Percentiles rank a stretch among this genome's conserved stretches.
phyloP scores from a whole-genome alignment of 2,888 invertebrate species.

The Napeogenes inachia region DNA sequence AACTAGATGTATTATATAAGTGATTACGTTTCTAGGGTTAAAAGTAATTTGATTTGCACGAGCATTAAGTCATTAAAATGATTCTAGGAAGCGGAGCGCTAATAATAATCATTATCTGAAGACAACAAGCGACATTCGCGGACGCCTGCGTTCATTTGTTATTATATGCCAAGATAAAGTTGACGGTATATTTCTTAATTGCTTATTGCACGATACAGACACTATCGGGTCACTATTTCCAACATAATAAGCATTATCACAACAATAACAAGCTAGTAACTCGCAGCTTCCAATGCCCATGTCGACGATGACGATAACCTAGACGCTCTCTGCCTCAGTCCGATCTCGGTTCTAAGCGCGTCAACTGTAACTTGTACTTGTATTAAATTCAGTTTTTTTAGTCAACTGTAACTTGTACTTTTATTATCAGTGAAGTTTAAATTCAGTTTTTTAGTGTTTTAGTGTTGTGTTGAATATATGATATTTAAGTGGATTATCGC shows the following conservation, averaged over 20 bases:
- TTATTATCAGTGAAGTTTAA: too few relatives aligned
- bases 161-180: constrained; percentile 52
- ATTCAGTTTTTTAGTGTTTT: neutral
- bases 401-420: too few relatives aligned
- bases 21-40: constrained; percentile 11
- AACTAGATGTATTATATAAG: neutral
- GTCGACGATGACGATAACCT: constrained; percentile 35
- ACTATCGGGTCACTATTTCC: constrained; percentile 69
- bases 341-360: constrained; percentile 27
- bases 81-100: constrained; percentile 50
- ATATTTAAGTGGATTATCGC: constrained; percentile 3
- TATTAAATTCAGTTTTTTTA: constrained; percentile 9
- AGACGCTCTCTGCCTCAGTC: constrained; percentile 27
- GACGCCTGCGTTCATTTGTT: constrained; percentile 50
- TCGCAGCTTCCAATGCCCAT: constrained; percentile 35
- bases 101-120: constrained; percentile 43
- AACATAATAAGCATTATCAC: constrained; percentile 75
- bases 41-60: constrained; percentile 25
- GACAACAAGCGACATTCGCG: constrained; percentile 40
- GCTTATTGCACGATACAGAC: constrained; percentile 66
- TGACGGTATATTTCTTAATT: constrained; percentile 69
- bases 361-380: constrained; percentile 19
- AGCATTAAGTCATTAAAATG: constrained; percentile 30
- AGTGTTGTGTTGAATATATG: constrained; percentile 10
- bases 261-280: constrained; percentile 71